Conservation (phyloP, 2,113 vertebrate species). For the Tupaia tana region DNA sequence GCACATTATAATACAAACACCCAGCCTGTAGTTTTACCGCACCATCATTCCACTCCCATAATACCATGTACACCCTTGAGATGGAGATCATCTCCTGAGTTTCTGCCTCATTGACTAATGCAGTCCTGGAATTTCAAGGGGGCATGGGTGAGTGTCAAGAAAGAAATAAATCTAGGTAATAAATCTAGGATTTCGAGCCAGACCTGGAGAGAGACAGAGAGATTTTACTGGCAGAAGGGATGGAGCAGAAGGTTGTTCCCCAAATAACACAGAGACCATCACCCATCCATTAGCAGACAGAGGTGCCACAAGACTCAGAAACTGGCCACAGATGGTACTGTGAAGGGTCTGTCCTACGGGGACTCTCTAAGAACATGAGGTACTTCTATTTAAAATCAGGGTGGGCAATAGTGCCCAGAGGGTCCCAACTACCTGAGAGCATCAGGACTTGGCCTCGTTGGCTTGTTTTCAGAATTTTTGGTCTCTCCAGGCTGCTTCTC, state of each 20-base stretch:
- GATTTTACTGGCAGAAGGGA: slow-evolving; percentile 37
- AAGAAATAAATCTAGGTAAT: slow-evolving; percentile 62
- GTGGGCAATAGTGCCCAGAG: neutral
- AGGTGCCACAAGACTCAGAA: neutral
- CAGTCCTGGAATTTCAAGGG: slow-evolving; percentile 74
- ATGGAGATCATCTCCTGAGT: neutral
- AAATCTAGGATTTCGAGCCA: slow-evolving; percentile 46
- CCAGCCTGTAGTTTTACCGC: neutral
- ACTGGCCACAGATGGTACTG: neutral
- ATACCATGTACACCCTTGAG: neutral
- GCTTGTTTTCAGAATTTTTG: neutral
- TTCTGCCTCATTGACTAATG: slow-evolving; percentile 75
- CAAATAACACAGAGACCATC: neutral
- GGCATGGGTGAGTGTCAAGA: neutral
- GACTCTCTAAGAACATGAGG: neutral
- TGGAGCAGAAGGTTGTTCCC: neutral
- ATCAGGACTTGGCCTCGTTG: neutral
- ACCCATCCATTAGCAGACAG: too few relatives aligned
- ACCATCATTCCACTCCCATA: neutral
- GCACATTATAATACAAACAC: neutral
- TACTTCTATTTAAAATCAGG: neutral
- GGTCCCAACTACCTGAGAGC: neutral
- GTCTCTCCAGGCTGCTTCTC: neutral
- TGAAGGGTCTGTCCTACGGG: neutral
- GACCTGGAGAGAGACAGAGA: neutral